A percentile compares a stretch with the other conserved stretches of the same genome.
These are phyloP conservation scores for Agrenia bidenticulata DNA, from an alignment of 2,888 invertebrate genomes.

Conservation along the genomic window DNA sequence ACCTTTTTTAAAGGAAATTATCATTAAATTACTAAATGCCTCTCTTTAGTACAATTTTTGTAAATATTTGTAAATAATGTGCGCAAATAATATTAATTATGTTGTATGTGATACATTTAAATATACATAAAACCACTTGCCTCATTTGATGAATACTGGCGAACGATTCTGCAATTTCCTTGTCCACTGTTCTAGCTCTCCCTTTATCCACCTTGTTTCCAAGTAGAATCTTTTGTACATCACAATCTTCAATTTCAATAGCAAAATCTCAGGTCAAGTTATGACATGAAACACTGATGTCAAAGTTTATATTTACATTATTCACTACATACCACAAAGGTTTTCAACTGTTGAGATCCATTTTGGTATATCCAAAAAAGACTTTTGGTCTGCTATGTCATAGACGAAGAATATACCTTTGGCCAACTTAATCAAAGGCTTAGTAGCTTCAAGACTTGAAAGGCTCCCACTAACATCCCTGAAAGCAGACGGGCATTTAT, in stretches of 20 bases:
- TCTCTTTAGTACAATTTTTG: neutral
- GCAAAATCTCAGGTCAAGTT: neutral
- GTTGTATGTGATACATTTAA: no score
- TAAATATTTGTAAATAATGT: no score
- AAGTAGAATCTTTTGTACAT: neutral
- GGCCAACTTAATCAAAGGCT: neutral
- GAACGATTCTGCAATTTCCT: neutral
- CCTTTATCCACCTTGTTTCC: neutral
- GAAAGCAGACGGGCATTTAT: no score
- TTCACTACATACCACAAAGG: slow-evolving; percentile 13
- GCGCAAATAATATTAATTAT: no score
- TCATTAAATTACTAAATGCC: neutral
- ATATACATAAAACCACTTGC: neutral
- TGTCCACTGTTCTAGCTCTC: neutral
- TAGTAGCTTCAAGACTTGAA: neutral
- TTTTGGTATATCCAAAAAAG: slow-evolving; percentile 29
- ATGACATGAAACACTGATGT: neutral
- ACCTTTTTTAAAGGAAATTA: neutral
- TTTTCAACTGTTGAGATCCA: slow-evolving; percentile 32
- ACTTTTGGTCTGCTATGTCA: slow-evolving; percentile 31
- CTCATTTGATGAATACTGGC: slow-evolving; percentile 7
- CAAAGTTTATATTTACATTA: neutral
- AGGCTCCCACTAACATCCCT: neutral
- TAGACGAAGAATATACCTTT: slow-evolving; percentile 40
- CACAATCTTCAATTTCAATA: neutral